A percentile compares a stretch with the other conserved stretches of the same genome.
Evolutionary conservation across 2,888 invertebrate genomes (phyloP).

Genomic region (Nineta flava): DNA sequence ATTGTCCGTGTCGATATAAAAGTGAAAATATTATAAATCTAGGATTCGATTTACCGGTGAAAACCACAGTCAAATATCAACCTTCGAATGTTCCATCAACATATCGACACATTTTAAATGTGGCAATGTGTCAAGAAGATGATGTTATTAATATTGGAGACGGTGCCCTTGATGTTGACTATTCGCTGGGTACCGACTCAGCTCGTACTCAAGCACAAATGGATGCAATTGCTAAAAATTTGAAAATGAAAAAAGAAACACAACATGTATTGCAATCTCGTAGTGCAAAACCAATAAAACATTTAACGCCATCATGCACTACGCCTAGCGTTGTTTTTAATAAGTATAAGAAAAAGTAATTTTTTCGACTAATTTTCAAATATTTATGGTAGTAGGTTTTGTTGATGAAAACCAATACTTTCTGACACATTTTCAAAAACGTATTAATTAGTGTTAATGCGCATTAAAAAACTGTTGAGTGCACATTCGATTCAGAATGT

Average conservation of each 20-base stretch:
- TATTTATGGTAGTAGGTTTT: no score
- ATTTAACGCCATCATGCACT: no score
- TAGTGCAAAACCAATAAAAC: no score
- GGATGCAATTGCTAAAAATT: conserved; percentile 5
- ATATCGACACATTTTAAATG: conserved; percentile 47
- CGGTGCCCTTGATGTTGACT: background rate
- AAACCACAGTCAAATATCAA: conserved; percentile 61
- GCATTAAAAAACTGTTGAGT: no score
- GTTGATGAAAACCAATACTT: no score
- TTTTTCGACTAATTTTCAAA: no score
- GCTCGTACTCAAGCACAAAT: conserved; percentile 4
- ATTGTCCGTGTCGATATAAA: conserved; percentile 5
- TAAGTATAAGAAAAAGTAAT: no score
- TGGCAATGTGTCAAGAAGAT: conserved; percentile 32
- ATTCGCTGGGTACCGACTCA: background rate
- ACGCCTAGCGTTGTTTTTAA: no score
- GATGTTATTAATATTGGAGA: conserved; percentile 7
- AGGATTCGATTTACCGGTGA: conserved; percentile 37
- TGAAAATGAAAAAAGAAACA: background rate
- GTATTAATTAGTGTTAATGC: no score
- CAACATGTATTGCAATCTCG: background rate
- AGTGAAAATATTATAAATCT: conserved; percentile 47
- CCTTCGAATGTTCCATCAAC: conserved; percentile 55
- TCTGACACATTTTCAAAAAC: no score
- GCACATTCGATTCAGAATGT: no score